Conservation (phyloP, 2,888 invertebrate genomes). For the Sphaerophoria taeniata region DNA sequence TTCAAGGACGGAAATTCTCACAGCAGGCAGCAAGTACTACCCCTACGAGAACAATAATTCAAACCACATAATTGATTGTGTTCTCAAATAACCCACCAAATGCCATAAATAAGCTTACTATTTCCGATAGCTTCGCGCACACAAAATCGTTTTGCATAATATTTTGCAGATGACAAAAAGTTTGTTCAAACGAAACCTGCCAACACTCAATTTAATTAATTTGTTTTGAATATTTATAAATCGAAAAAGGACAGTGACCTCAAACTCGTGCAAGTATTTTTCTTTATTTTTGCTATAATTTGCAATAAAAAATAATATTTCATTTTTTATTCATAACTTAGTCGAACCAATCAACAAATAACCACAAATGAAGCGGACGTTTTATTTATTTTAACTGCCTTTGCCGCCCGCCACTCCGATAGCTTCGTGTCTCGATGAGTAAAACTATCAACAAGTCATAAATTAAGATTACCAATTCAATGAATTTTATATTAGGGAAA, state of each 20-base stretch:
- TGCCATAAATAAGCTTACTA: background rate
- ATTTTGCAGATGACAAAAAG: background rate
- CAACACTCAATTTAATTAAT: background rate
- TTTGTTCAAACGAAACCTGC: slow-evolving; percentile 1
- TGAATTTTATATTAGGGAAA: slow-evolving; percentile 32
- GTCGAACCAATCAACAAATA: slow-evolving; percentile 23
- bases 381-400: slow-evolving; percentile 32
- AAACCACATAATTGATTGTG: background rate
- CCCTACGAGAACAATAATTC: too few relatives aligned
- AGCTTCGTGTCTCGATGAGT: slow-evolving; percentile 18
- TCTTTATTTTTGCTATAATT: background rate
- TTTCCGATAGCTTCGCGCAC: background rate
- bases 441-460: slow-evolving; percentile 42
- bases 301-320: slow-evolving; percentile 20
- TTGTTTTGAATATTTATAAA: slow-evolving; percentile 10
- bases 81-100: background rate
- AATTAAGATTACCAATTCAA: slow-evolving; percentile 56
- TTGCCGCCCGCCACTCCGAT: background rate
- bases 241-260: slow-evolving; percentile 30
- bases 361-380: slow-evolving; percentile 28
- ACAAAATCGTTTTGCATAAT: background rate
- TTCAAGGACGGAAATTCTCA: too few relatives aligned
- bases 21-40: too few relatives aligned
- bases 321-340: background rate
- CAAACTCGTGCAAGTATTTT: background rate